Percentiles rank a stretch among this genome's conserved stretches.
Evolutionary conservation across 2,888 invertebrate genomes (phyloP).

Genomic region (Lydus trimaculatus): DNA sequence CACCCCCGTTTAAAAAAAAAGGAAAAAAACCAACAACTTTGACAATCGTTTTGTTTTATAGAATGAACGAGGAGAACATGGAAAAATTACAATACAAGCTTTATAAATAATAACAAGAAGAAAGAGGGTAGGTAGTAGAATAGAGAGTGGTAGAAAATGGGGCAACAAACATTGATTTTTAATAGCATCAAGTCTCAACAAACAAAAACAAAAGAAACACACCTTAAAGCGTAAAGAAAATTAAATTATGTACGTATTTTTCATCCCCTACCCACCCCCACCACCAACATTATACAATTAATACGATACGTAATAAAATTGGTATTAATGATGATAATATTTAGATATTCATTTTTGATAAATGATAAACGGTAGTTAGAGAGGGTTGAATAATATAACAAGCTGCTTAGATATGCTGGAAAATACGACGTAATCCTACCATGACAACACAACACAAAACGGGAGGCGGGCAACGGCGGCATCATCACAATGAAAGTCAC

Average conservation of each 20-base stretch:
- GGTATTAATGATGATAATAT: background rate
- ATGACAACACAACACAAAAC: background rate
- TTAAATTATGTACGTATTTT: background rate
- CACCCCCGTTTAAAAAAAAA: background rate
- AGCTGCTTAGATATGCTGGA: background rate
- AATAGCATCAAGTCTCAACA: background rate
- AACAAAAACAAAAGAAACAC: background rate
- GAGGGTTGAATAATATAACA: background rate
- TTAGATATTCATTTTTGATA: background rate
- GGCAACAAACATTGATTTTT: background rate
- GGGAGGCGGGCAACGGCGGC: too few species aligned
- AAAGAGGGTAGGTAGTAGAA: background rate
- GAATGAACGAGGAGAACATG: background rate
- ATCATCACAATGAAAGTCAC: background rate
- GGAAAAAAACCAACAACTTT: background rate
- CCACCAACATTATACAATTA: too few species aligned
- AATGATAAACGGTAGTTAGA: background rate
- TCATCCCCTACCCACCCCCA: background rate
- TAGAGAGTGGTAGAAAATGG: conserved; percentile 1
- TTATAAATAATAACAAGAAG: background rate
- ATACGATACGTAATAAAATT: too few species aligned
- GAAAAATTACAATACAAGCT: background rate
- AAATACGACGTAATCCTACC: background rate
- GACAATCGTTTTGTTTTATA: background rate
- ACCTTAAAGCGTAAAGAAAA: background rate